Evolutionary conservation across 2,113 vertebrate genomes (phyloP).

Genomic region (Pyxicephalus adspersus): DNA sequence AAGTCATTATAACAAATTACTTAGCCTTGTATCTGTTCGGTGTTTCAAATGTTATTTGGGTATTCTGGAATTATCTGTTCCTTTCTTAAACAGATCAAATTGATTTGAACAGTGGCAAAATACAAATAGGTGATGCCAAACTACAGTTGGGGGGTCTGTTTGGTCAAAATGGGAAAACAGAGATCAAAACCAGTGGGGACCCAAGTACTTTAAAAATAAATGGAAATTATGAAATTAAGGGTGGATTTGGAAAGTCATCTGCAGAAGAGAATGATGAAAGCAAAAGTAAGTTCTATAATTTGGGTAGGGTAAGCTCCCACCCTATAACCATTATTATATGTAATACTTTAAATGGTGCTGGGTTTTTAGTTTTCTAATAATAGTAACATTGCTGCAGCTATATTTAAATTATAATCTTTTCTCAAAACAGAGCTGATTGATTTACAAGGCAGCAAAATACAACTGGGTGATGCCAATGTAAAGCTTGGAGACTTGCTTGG

Average conservation of each 20-base stretch:
- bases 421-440: background rate
- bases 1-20: too few species aligned
- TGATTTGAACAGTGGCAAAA: background rate
- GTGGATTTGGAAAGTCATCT: background rate
- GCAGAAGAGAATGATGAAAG: background rate
- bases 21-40: too few species aligned
- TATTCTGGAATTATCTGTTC: too few species aligned
- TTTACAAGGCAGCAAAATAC: background rate
- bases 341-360: too few species aligned
- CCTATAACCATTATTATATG: background rate
- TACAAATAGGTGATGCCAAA: background rate
- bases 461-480: background rate
- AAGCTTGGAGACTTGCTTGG: background rate
- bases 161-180: too few species aligned
- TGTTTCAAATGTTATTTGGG: too few species aligned
- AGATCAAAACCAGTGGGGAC: background rate
- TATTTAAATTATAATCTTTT: background rate
- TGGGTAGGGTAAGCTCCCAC: too few species aligned
- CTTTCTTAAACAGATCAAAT: background rate
- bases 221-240: background rate
- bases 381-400: too few species aligned
- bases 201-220: too few species aligned
- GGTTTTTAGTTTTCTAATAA: too few species aligned
- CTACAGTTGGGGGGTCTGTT: background rate
- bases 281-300: fast-evolving